Conservation (phyloP, 1,140 invertebrate species). For the Oryctes rhinoceros region DNA sequence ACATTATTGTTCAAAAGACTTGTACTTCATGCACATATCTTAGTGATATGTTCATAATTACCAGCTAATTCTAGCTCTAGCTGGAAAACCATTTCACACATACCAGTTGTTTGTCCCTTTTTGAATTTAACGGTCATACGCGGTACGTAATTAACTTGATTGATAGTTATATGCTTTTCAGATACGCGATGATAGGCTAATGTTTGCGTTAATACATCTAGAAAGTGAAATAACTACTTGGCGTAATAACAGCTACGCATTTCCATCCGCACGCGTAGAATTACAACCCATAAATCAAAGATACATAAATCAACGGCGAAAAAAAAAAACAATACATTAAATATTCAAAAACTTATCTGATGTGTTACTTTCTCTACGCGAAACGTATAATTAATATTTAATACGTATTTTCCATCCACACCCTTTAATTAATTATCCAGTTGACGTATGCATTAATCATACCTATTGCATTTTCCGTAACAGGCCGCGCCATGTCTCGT, state of each 20-base stretch:
- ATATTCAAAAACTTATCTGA: slow-evolving; percentile 14
- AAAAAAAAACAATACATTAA: slow-evolving; percentile 14
- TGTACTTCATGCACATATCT: too few species aligned
- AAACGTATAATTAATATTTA: slow-evolving; percentile 12
- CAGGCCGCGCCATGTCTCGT: neutral
- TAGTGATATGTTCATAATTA: too few species aligned
- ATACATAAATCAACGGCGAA: neutral
- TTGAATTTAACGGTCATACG: too few species aligned
- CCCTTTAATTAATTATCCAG: neutral
- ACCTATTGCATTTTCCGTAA: neutral
- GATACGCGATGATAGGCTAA: neutral
- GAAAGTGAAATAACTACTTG: neutral
- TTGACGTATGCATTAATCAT: slow-evolving; percentile 2
- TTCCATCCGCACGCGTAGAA: neutral
- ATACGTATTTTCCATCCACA: neutral
- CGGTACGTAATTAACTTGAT: neutral
- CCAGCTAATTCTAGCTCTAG: too few species aligned
- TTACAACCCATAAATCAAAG: neutral
- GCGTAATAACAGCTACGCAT: neutral
- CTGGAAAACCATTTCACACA: too few species aligned
- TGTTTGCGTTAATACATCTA: neutral
- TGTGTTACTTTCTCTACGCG: slow-evolving; percentile 9
- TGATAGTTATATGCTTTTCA: neutral
- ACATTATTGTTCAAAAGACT: too few species aligned
- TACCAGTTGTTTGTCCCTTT: too few species aligned